Evolutionary conservation across 2,797 vertebrate species (phyloP).

Genomic region (Lagorchestes hirsutus): DNA sequence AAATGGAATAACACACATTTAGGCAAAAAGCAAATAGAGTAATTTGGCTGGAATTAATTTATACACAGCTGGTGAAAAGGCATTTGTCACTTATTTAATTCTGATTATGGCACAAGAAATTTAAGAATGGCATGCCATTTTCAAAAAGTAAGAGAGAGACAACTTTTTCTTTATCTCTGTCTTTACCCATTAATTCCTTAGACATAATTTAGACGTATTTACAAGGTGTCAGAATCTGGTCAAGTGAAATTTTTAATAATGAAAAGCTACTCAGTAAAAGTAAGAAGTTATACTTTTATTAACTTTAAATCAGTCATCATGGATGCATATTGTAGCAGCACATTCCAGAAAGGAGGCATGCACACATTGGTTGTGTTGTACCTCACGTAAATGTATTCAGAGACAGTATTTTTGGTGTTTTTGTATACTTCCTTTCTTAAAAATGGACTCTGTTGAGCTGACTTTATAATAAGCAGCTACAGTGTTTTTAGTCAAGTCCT

Average conservation of each 20-base stretch:
- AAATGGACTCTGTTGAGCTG: background rate
- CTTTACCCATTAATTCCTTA: slow-evolving; percentile 17
- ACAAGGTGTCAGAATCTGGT: slow-evolving; percentile 23
- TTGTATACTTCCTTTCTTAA: slow-evolving; percentile 22
- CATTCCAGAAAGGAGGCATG: background rate
- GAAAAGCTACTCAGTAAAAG: slow-evolving; percentile 21
- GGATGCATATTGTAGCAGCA: slow-evolving; percentile 20
- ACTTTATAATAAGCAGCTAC: slow-evolving; percentile 9
- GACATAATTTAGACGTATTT: slow-evolving; percentile 49
- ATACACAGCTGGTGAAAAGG: slow-evolving; percentile 7
- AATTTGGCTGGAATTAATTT: slow-evolving; percentile 9
- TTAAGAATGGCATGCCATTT: slow-evolving; percentile 29
- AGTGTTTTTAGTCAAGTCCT: slow-evolving; percentile 51
- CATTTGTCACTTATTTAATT: slow-evolving; percentile 1
- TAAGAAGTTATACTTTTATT: slow-evolving; percentile 1
- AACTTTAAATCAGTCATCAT: slow-evolving; percentile 31
- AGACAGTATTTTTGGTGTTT: background rate
- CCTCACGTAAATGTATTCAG: slow-evolving; percentile 24
- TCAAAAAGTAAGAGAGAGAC: slow-evolving; percentile 31
- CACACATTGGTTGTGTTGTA: slow-evolving; percentile 8
- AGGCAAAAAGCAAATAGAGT: background rate
- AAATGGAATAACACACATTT: background rate
- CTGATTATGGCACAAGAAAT: slow-evolving; percentile 32
- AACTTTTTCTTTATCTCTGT: slow-evolving; percentile 14
- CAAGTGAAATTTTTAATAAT: slow-evolving; percentile 28